These are phyloP conservation scores for Perca flavescens DNA, from an alignment of 2,113 vertebrate species.

Conservation along the genomic window DNA sequence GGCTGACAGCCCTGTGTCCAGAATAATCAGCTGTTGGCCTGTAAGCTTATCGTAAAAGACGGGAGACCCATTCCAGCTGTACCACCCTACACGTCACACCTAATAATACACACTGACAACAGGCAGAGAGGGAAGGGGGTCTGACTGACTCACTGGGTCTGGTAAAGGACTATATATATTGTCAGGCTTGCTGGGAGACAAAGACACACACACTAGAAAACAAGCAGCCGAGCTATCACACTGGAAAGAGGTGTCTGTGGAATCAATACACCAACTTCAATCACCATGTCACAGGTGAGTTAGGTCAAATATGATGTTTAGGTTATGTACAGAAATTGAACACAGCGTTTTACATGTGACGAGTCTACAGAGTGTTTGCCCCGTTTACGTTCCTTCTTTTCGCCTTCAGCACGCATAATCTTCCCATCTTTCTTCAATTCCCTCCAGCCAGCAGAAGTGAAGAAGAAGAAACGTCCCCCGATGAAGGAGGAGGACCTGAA, in stretches of 20 bases:
- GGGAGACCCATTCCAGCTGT: constrained; percentile 64
- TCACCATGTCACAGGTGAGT: constrained; percentile 92
- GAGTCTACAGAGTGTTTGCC: not conserved
- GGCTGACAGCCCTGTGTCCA: constrained; percentile 4
- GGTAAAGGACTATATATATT: constrained; percentile 75
- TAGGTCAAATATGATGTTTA: not conserved
- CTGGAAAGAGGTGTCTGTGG: constrained; percentile 13
- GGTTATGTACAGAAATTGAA: not conserved
- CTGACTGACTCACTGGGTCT: constrained; percentile 55
- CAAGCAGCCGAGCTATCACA: not conserved
- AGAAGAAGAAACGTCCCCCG: constrained; percentile 94
- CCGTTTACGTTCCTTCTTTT: not conserved
- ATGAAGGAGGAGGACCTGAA: constrained; percentile 97
- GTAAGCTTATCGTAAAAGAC: constrained; percentile 47
- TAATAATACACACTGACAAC: constrained; percentile 87
- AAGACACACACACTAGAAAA: constrained; percentile 35
- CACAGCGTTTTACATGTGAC: not conserved
- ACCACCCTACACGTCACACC: constrained; percentile 72
- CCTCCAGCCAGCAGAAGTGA: constrained; percentile 84
- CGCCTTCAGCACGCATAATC: too few relatives aligned
- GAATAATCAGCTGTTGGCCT: constrained; percentile 78
- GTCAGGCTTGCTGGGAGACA: constrained; percentile 27
- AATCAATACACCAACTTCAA: not conserved
- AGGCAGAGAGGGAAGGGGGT: constrained; percentile 53
- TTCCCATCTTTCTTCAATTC: not conserved